A percentile compares a stretch with the other conserved stretches of the same genome.
phyloP scores from a whole-genome alignment of 1,140 invertebrate species.

The Scylla paramamosain region DNA sequence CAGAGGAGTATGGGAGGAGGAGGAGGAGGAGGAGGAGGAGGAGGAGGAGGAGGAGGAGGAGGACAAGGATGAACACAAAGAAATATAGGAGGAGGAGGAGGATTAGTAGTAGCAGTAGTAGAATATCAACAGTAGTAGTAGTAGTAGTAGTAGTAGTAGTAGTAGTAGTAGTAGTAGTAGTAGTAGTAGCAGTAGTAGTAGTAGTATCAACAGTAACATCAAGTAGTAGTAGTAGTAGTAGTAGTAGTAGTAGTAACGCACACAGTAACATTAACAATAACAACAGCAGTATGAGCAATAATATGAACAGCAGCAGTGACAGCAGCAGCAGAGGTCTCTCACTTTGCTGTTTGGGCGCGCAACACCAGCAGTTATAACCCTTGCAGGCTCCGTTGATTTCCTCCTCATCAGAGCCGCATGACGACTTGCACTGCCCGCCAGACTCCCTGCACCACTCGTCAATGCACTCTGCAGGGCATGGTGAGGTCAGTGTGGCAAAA shows the following conservation, averaged over 20 bases:
- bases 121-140: neutral
- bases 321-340: neutral
- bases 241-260: neutral
- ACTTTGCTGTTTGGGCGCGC: neutral
- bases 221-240: too few relatives aligned
- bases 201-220: neutral
- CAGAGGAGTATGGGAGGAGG: too few relatives aligned
- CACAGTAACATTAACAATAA: neutral
- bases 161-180: conserved; percentile 23
- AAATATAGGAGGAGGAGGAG: neutral
- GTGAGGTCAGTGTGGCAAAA: too few relatives aligned
- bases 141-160: conserved; percentile 10
- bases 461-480: too few relatives aligned
- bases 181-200: neutral
- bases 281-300: neutral
- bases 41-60: too few relatives aligned
- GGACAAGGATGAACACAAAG: too few relatives aligned
- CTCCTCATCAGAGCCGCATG: neutral
- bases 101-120: neutral
- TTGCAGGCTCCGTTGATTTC: neutral
- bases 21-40: too few relatives aligned
- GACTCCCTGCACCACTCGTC: neutral
- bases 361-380: neutral
- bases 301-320: neutral
- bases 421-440: neutral